These are phyloP conservation scores for Coleophora deauratella DNA, from an alignment of 2,888 invertebrate species.

Conservation along the genomic window DNA sequence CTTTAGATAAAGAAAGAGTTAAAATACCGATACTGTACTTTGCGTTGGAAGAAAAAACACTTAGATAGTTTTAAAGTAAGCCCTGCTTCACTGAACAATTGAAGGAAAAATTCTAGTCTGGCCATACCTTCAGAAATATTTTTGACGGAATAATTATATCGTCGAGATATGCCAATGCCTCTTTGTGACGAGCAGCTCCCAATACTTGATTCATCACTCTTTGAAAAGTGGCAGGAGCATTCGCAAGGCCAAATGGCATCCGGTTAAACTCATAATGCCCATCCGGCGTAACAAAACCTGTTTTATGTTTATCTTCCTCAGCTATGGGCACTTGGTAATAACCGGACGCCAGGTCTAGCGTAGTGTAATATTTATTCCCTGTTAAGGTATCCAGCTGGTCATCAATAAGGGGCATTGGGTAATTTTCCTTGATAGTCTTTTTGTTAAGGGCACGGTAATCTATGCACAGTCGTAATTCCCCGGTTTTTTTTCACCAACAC, in stretches of 20 bases:
- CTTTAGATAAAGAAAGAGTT: no score
- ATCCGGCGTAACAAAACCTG: constrained; percentile 9
- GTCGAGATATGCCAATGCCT: not conserved
- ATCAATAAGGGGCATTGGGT: constrained; percentile 18
- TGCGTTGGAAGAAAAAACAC: not conserved
- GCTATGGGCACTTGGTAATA: constrained; percentile 18
- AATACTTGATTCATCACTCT: constrained; percentile 13
- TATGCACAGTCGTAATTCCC: constrained; percentile 3
- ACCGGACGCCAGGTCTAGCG: constrained; percentile 3
- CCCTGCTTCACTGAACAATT: not conserved
- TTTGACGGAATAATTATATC: not conserved
- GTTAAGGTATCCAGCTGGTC: constrained; percentile 13
- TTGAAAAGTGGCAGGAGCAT: constrained; percentile 26
- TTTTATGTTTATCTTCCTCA: constrained; percentile 8
- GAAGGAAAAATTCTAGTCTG: not conserved
- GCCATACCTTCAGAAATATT: not conserved
- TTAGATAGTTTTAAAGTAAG: not conserved
- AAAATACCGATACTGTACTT: not conserved
- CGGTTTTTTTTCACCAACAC: constrained; percentile 2
- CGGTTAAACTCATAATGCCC: constrained; percentile 8
- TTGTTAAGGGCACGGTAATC: constrained; percentile 10
- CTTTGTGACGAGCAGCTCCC: not conserved
- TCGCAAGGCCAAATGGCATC: constrained; percentile 18
- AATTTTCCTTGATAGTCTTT: constrained; percentile 8
- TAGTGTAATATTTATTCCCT: constrained; percentile 2